Evolutionary conservation across 2,888 invertebrate species (phyloP), one percentile per base, ranked within the genome.

Genomic region (Marasmarcha lunaedactyla): DNA sequence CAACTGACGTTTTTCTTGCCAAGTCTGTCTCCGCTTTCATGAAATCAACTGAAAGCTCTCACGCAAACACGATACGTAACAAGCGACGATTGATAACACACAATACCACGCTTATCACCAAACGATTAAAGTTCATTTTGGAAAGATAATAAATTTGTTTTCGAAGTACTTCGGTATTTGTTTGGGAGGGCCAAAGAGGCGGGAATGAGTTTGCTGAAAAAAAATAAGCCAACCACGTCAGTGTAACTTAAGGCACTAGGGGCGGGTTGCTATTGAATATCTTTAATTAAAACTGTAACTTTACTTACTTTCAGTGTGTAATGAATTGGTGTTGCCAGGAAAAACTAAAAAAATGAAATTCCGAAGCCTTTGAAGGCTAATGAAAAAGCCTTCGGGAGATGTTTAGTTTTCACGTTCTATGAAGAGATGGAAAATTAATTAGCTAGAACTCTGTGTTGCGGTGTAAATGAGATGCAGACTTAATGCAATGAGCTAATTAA

Each of bases 221-320:
- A 81, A 83, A 81, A 77, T 79, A 83, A 81, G 68, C 83, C 83
- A 83, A 83, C 83, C 83, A 72, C 79, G 81, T 74, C 77, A 73
- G 79, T 67, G 63, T 78, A 73, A 79, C 69, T 73, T 72, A 73
- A 74, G 69, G 79, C 69, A 71, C 63, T 70, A 68, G 68, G 79
- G 81, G 81, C 81, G 81, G 76, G 77, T 66, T 70, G 71, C 54
- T 56, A 63, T 61, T 57, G 71, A 73, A 71, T 71, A 73, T 83
- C 76, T 77, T 79, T 81, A 81, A 83, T 83, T 83, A 83, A 78
- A 77, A 71, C 63, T 54, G 61, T 62, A 74, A 78, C 64, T 79
- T 78, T 65, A 48, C 57, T 59, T 59, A 63, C 58, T 59, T 52
- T 46, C 55, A 45, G 50, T 52, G 54, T 57, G 63, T 71, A 74